A percentile compares a stretch with the other conserved stretches of the same genome.
These are phyloP conservation scores for Tokudaia muenninki DNA, from an alignment of 2,797 vertebrate genomes.

Conservation along the genomic window DNA sequence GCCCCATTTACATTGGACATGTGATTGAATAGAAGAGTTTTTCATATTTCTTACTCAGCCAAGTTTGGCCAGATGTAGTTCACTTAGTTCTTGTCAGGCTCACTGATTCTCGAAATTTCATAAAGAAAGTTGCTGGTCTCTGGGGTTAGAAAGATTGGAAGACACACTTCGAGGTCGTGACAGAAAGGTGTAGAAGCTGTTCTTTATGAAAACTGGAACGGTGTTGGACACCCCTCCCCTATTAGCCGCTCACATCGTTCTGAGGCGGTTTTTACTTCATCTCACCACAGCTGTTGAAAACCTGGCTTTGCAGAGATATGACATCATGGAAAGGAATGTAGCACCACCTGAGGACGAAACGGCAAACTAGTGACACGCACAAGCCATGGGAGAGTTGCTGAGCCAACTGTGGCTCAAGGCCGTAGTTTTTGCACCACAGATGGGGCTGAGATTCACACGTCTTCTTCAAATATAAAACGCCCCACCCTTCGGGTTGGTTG, in stretches of 20 bases:
- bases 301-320: not conserved
- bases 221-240: no score
- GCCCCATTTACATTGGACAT: not conserved
- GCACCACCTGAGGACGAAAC: not conserved
- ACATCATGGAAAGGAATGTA: not conserved
- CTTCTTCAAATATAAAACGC: constrained; percentile 11
- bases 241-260: not conserved
- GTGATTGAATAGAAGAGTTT: not conserved
- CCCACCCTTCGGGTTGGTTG: not conserved
- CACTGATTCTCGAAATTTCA: not conserved
- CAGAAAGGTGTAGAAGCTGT: not conserved
- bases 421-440: no score
- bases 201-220: constrained; percentile 20
- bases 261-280: not conserved
- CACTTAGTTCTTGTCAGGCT: not conserved
- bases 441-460: not conserved
- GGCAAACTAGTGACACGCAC: not conserved
- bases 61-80: constrained; percentile 1
- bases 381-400: no score
- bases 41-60: not conserved
- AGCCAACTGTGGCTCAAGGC: not conserved
- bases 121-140: not conserved
- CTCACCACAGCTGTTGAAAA: not conserved
- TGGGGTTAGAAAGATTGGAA: constrained; percentile 5
- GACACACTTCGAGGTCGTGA: not conserved